phyloP scores from a whole-genome alignment of 2,113 vertebrate species.

The Rattus norvegicus region GRCr8 NC_086019.1:171071501-171072000 shows the following conservation, averaged over 20 bases:
- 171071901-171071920: not conserved
- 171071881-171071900: not conserved
- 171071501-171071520: not conserved
- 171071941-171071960: not conserved
- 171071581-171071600: not conserved
- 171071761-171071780: conserved; percentile 84
- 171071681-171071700: conserved; percentile 91
- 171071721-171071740: conserved; percentile 92
- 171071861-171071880: not conserved
- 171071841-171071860: not conserved
- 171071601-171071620: not conserved
- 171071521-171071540: conserved; percentile 3
- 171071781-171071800: not conserved
- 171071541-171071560: not conserved
- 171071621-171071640: conserved; percentile 86
- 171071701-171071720: conserved; percentile 96
- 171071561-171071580: conserved; percentile 25
- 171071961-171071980: not conserved
- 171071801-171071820: not conserved
- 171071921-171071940: too few relatives aligned
- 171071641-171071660: conserved; percentile 92
- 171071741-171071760: conserved; percentile 92
- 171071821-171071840: not conserved
- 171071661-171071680: conserved; percentile 93
- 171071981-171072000: not conserved